These are phyloP conservation scores for Drusus annulatus DNA, from an alignment of 1,140 invertebrate species.

Conservation along the genomic window DNA sequence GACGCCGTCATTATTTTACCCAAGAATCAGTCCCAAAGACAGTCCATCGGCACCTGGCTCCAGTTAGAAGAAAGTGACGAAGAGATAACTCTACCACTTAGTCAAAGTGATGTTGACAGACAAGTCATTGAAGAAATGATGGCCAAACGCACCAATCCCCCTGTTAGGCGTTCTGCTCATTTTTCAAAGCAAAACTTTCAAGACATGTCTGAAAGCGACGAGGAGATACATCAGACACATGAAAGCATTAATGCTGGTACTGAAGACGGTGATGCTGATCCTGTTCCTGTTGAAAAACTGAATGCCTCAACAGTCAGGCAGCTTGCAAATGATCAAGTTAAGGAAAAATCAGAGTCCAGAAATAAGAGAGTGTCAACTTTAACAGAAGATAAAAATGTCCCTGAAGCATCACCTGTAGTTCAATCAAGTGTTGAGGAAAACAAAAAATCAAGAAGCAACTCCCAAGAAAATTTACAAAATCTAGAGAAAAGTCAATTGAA, in stretches of 20 bases:
- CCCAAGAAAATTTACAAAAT: no score
- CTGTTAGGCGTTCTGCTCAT: constrained; percentile 50
- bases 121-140: constrained; percentile 52
- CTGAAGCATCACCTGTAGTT: no score
- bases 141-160: constrained; percentile 57
- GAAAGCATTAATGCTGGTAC: neutral
- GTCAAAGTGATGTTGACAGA: constrained; percentile 53
- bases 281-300: neutral
- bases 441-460: no score
- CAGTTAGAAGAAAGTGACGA: constrained; percentile 35
- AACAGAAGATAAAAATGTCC: no score
- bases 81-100: constrained; percentile 27
- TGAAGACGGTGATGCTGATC: neutral
- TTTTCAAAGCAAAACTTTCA: constrained; percentile 22
- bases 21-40: constrained; percentile 4
- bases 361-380: no score
- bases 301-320: neutral
- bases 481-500: no score
- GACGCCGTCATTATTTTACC: no score
- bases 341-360: neutral
- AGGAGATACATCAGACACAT: neutral
- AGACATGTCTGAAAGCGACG: no score
- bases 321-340: neutral
- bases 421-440: no score
- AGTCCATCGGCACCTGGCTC: constrained; percentile 46